Evolutionary conservation across 2,797 vertebrate species (phyloP).

Genomic region (Acipenser oxyrinchus): DNA sequence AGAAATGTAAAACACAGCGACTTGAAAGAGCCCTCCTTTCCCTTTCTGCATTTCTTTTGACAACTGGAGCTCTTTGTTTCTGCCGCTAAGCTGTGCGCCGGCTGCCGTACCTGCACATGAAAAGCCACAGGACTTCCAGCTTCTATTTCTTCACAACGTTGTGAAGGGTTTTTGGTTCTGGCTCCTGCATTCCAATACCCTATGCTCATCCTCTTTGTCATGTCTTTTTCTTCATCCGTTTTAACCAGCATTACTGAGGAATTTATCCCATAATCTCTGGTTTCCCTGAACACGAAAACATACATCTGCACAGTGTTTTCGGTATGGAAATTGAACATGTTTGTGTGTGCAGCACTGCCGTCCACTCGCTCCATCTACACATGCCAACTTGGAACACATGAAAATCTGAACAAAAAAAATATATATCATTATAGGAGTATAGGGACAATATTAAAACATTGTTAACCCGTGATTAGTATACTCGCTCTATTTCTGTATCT

Average conservation of each 20-base stretch:
- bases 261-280: constrained; percentile 45
- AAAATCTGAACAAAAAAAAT: too few species aligned
- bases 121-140: constrained; percentile 5
- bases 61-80: neutral
- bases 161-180: neutral
- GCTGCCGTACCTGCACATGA: neutral
- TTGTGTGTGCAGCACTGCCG: too few species aligned
- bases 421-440: too few species aligned
- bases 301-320: constrained; percentile 24
- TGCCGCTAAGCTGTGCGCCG: constrained; percentile 8
- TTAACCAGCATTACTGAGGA: constrained; percentile 41
- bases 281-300: constrained; percentile 37
- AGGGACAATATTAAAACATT: too few species aligned
- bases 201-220: constrained; percentile 42
- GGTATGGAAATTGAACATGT: constrained; percentile 8
- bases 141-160: neutral
- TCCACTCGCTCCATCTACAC: too few species aligned
- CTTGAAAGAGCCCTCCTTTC: too few species aligned
- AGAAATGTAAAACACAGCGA: too few species aligned
- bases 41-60: too few species aligned
- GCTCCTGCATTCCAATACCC: constrained; percentile 33
- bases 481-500: too few species aligned
- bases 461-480: too few species aligned
- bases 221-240: constrained; percentile 35
- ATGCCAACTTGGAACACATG: too few species aligned